A percentile compares a stretch with the other conserved stretches of the same genome.
Evolutionary conservation across 2,797 vertebrate species (phyloP).

Genomic region (Xiphophorus birchmanni): DNA sequence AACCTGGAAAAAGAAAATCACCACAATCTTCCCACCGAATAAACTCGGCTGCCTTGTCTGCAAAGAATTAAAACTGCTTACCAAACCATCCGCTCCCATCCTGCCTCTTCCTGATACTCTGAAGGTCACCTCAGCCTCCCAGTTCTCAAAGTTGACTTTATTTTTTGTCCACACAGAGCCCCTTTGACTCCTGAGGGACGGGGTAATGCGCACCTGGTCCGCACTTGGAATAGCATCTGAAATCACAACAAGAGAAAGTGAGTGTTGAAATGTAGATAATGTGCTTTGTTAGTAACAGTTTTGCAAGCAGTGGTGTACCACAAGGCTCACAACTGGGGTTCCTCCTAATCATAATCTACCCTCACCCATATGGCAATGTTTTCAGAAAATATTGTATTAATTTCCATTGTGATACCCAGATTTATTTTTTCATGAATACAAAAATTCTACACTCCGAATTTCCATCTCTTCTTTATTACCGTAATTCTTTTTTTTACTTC

Average conservation of each 20-base stretch:
- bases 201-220: constrained; percentile 94
- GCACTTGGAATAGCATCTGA: constrained; percentile 95
- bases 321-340: background rate
- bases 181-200: constrained; percentile 93
- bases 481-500: background rate
- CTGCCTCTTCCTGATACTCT: constrained; percentile 93
- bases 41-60: background rate
- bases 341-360: background rate
- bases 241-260: background rate
- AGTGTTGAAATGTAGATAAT: background rate
- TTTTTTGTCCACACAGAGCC: constrained; percentile 94
- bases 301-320: background rate
- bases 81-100: constrained; percentile 95
- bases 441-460: background rate
- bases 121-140: constrained; percentile 95
- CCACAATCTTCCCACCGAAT: background rate
- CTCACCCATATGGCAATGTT: background rate
- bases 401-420: background rate
- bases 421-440: background rate
- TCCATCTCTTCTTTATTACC: no score
- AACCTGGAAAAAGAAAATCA: background rate
- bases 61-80: constrained; percentile 61
- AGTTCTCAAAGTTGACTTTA: constrained; percentile 86
- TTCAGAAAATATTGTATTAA: background rate
- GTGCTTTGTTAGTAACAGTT: background rate